Base-by-base conservation (phyloP, 2,113 vertebrate species). In the Recurvirostra avosetta region DNA sequence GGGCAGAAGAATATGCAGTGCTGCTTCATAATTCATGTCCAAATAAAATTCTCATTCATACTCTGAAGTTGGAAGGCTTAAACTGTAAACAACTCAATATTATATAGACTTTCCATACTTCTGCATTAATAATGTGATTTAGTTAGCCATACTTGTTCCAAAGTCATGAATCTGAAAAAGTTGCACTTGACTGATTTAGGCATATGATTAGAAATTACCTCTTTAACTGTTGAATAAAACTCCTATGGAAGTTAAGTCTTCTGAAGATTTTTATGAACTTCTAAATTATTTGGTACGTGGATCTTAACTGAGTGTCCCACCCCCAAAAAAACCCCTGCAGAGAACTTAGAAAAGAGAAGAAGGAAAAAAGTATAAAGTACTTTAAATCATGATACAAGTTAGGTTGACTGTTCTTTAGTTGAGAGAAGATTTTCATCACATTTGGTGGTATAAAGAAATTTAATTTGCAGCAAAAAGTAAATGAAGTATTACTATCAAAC, bases 371-470 rank as follows among this genome's bases (percentile, higher is more conserved):
- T 50, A 17, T 29, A 6, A 38, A 63, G 38, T 50, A 25, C 30
- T 72, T 70, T 41, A 63, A 70, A 27, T 74, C 34, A 19, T 21
- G 26, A 41, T 92, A 34, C 40, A 73, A 19, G 17, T 90, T 92
- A 53, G 77, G 71, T 9, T 58, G 32, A 81, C 91, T 85, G 43
- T 72, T 97, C 58, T 52, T 52, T 29, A 84, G 22, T 5, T n/a
- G 63, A 84, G 90, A 50, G 34, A 95, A 86, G 62, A 59, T 85
- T 96, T 97, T 96, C 25, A 30, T 94, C 15, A 38, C 74, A 73
- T 90, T 66, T 95, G 81, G 84, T 96, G 79, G 43, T 80, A 65
- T 61, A 83, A 96, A 90, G 87, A 96, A 95, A 95, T 80, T 80
- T 85, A 91, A 96, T 95, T 95, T 91, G 72, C 90, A 94, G 50